These are phyloP conservation scores for Manacus vitellinus DNA, from an alignment of 2,113 vertebrate species.

Conservation along the genomic window DNA sequence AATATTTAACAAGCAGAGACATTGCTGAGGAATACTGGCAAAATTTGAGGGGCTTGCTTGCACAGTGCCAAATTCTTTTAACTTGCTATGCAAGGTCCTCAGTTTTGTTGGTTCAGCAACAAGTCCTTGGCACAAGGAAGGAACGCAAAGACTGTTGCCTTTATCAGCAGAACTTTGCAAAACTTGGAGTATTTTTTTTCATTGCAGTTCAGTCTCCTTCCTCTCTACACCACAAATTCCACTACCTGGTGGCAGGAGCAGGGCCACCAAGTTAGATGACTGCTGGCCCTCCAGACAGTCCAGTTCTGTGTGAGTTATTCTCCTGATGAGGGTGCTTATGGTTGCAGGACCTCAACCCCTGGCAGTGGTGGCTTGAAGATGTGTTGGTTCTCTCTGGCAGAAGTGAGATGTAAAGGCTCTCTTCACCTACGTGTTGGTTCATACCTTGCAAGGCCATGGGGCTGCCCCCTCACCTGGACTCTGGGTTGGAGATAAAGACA, in stretches of 20 bases:
- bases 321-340: rapidly evolving
- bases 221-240: neutral
- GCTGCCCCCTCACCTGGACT: neutral
- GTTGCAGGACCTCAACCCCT: neutral
- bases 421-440: neutral
- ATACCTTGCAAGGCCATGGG: neutral
- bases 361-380: neutral
- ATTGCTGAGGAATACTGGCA: neutral
- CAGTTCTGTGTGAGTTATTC: neutral
- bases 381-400: neutral
- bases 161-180: neutral
- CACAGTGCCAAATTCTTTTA: neutral
- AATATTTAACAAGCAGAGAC: neutral
- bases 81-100: neutral
- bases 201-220: neutral
- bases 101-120: neutral
- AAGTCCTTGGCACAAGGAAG: neutral
- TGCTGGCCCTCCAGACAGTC: neutral
- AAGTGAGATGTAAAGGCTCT: neutral
- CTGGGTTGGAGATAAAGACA: neutral
- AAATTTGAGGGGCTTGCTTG: neutral
- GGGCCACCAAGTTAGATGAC: neutral
- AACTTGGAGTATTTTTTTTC: neutral
- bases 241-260: neutral
- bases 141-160: neutral